phyloP scores from a whole-genome alignment of 1,140 invertebrate species.

The Ctenoplectra terminalis region DNA sequence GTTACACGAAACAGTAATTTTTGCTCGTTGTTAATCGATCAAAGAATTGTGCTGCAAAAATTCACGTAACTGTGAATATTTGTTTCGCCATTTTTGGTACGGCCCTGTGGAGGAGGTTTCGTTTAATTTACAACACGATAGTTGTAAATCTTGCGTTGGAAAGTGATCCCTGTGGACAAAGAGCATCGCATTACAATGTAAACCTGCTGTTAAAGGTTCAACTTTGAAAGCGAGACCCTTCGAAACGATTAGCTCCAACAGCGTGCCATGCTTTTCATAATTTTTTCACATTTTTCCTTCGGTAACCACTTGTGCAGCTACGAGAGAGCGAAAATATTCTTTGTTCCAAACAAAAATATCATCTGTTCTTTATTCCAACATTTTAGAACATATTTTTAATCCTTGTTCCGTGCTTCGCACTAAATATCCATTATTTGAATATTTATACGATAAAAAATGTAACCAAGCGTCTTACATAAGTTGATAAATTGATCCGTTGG shows the following conservation, averaged over 20 bases:
- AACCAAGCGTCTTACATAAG: too few relatives aligned
- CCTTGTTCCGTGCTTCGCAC: too few relatives aligned
- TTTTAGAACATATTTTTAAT: too few relatives aligned
- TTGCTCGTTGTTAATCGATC: too few relatives aligned
- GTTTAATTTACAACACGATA: slow-evolving; percentile 3
- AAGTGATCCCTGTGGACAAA: slow-evolving; percentile 32
- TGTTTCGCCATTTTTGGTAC: background rate
- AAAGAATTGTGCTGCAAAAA: too few relatives aligned
- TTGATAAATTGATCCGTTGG: too few relatives aligned
- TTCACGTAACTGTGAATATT: too few relatives aligned
- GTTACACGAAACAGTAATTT: too few relatives aligned
- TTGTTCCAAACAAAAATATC: background rate
- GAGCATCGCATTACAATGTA: slow-evolving; percentile 40
- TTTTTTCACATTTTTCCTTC: background rate
- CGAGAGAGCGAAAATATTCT: background rate
- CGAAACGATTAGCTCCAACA: background rate
- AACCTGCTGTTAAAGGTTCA: background rate
- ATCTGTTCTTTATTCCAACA: too few relatives aligned
- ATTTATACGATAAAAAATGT: too few relatives aligned
- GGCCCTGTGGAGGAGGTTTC: background rate
- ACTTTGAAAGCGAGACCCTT: slow-evolving; percentile 30
- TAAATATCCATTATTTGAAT: too few relatives aligned
- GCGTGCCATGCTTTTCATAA: background rate
- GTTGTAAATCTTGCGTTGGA: slow-evolving; percentile 31
- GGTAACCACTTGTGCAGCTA: too few relatives aligned